Conservation (phyloP, 2,888 invertebrate species). For the Coecobrya sp. region DNA sequence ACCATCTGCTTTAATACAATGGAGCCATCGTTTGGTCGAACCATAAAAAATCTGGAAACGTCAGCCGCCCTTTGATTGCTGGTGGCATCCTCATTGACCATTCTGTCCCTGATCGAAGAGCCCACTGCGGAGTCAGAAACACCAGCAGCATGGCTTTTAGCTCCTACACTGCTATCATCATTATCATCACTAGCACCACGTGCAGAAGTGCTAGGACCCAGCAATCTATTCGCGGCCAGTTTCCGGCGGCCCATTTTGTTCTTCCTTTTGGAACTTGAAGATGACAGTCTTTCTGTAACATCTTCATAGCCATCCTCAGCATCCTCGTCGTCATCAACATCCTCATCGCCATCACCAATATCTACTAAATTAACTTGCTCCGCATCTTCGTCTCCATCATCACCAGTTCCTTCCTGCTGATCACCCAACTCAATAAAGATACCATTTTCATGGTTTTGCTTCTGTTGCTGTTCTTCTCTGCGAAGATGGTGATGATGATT, state of each 20-base stretch:
- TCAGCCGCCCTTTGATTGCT: slow-evolving; percentile 88
- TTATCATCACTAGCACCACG: neutral
- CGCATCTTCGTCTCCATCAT: slow-evolving; percentile 58
- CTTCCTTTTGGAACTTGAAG: slow-evolving; percentile 49
- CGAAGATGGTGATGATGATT: slow-evolving; percentile 8
- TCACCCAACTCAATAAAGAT: slow-evolving; percentile 70
- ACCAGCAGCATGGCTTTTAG: neutral
- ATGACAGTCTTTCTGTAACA: slow-evolving; percentile 42
- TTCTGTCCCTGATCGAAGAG: slow-evolving; percentile 67
- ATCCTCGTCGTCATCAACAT: slow-evolving; percentile 38
- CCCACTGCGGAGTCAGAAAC: neutral
- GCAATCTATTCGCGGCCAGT: slow-evolving; percentile 50
- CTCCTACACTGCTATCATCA: neutral
- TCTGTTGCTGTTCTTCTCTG: neutral
- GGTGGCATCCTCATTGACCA: slow-evolving; percentile 88
- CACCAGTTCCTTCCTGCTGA: slow-evolving; percentile 63
- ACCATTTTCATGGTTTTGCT: slow-evolving; percentile 4
- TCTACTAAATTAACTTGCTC: slow-evolving; percentile 30
- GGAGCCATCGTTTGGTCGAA: slow-evolving; percentile 91
- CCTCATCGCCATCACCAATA: slow-evolving; percentile 13
- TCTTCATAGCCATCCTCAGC: slow-evolving; percentile 44
- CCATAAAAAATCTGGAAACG: slow-evolving; percentile 84
- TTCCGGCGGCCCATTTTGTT: slow-evolving; percentile 52
- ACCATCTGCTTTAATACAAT: slow-evolving; percentile 93
- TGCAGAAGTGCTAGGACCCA: neutral